phyloP scores from a whole-genome alignment of 2,888 invertebrate species.

The Agrilus cyanescens region DNA sequence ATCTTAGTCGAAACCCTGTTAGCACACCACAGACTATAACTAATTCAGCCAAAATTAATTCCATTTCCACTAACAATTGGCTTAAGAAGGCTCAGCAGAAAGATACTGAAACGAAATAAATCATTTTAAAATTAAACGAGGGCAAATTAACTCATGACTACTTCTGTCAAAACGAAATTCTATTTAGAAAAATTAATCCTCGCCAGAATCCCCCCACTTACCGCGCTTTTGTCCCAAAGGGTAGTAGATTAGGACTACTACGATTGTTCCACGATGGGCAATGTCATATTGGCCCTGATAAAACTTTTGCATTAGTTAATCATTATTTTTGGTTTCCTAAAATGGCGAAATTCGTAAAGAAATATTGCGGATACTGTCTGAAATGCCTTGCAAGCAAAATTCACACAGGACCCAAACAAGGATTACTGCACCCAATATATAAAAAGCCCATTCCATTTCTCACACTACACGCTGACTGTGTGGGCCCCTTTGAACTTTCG shows the following conservation, averaged over 20 bases:
- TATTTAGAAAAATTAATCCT: not conserved
- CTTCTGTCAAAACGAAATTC: not conserved
- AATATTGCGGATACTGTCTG: conserved; percentile 2
- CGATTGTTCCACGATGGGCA: not conserved
- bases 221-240: too few relatives aligned
- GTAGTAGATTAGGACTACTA: too few relatives aligned
- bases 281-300: too few relatives aligned
- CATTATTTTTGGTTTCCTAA: conserved; percentile 4
- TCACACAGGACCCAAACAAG: not conserved
- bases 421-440: not conserved
- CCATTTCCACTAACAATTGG: too few relatives aligned
- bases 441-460: not conserved
- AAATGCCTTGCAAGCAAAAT: not conserved
- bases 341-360: not conserved
- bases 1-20: conserved; percentile 11
- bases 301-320: not conserved
- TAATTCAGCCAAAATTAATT: too few relatives aligned
- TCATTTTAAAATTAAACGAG: not conserved
- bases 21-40: too few relatives aligned
- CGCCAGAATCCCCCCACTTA: too few relatives aligned
- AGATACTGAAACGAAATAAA: not conserved
- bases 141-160: not conserved
- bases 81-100: too few relatives aligned
- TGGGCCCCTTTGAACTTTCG: not conserved
- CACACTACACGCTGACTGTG: not conserved